phyloP scores from a whole-genome alignment of 2,113 vertebrate species.

The Glareola pratincola region DNA sequence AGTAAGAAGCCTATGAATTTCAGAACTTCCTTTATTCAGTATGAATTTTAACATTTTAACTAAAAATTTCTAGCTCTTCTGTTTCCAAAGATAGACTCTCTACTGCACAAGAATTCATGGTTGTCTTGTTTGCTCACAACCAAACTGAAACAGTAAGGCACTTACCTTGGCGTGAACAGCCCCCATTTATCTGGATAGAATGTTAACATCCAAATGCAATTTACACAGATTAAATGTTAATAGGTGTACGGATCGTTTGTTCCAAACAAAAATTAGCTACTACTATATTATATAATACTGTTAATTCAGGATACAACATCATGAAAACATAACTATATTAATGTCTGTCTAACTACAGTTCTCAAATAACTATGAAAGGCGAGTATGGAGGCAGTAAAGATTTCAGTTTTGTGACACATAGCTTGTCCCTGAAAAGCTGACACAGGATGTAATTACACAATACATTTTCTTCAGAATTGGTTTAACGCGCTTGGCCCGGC shows the following conservation, averaged over 20 bases:
- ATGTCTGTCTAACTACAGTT: background rate
- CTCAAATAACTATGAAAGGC: background rate
- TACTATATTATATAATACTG: background rate
- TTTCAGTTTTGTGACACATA: background rate
- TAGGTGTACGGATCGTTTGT: background rate
- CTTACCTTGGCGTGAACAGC: background rate
- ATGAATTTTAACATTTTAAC: background rate
- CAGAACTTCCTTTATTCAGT: background rate
- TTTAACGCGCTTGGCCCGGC: background rate
- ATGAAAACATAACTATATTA: background rate
- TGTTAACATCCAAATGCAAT: background rate
- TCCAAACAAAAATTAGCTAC: background rate
- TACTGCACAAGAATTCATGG: background rate
- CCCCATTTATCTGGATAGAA: background rate
- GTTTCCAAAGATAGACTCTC: background rate
- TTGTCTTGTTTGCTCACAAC: background rate
- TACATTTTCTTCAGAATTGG: background rate
- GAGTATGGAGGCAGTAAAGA: background rate
- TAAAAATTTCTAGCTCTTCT: background rate
- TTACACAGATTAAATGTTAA: constrained; percentile 18
- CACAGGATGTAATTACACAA: background rate
- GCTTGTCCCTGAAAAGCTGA: background rate
- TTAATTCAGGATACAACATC: background rate
- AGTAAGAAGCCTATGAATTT: background rate
- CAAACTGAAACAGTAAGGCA: background rate